A percentile compares a stretch with the other conserved stretches of the same genome.
These are phyloP conservation scores for Xiphydria camelus DNA, from an alignment of 2,888 invertebrate genomes.

Conservation along the genomic window DNA sequence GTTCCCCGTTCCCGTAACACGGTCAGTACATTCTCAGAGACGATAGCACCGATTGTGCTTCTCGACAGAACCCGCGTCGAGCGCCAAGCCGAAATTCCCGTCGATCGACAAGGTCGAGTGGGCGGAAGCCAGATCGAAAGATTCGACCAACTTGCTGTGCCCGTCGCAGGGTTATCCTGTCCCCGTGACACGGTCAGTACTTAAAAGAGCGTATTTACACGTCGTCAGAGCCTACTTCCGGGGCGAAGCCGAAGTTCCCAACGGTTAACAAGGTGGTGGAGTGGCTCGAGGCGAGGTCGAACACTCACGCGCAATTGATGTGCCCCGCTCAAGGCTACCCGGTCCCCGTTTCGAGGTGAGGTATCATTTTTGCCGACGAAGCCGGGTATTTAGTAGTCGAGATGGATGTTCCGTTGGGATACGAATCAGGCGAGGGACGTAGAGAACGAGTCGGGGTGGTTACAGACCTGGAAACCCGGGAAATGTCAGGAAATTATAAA, in stretches of 20 bases:
- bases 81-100: slow-evolving; percentile 49
- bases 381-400: background rate
- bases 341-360: slow-evolving; percentile 46
- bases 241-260: slow-evolving; percentile 67
- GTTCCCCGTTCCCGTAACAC: slow-evolving; percentile 59
- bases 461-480: no score
- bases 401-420: no score
- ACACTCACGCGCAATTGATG: slow-evolving; percentile 55
- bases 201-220: no score
- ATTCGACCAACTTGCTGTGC: slow-evolving; percentile 63
- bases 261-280: slow-evolving; percentile 44
- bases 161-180: slow-evolving; percentile 80
- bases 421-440: no score
- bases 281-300: slow-evolving; percentile 41
- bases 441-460: no score
- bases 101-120: slow-evolving; percentile 53
- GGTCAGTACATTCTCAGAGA: slow-evolving; percentile 42
- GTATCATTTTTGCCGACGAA: background rate
- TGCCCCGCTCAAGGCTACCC: slow-evolving; percentile 65
- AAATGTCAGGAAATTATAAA: no score
- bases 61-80: slow-evolving; percentile 47
- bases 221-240: slow-evolving; percentile 75
- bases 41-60: slow-evolving; percentile 7
- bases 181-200: no score
- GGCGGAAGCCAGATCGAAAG: slow-evolving; percentile 38